phyloP scores from a whole-genome alignment of 2,888 invertebrate genomes.

The Isotomurus palustris region DNA sequence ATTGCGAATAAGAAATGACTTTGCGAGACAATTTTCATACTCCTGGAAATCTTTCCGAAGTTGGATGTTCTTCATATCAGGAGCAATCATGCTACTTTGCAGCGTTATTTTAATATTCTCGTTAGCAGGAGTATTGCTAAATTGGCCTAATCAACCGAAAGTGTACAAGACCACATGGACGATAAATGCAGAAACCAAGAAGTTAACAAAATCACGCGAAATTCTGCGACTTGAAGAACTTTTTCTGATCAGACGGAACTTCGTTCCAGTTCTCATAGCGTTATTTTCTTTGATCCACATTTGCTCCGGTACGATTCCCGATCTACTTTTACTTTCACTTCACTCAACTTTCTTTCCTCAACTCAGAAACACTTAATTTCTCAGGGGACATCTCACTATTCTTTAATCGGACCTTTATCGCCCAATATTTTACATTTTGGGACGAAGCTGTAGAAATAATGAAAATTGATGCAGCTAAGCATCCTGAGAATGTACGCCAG shows the following conservation, averaged over 20 bases:
- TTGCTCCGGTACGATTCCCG: neutral
- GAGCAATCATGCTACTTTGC: neutral
- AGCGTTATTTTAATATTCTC: neutral
- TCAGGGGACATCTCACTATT: slow-evolving; percentile 6
- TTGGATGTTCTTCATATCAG: slow-evolving; percentile 20
- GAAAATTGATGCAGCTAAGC: slow-evolving; percentile 32
- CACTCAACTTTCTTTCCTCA: too few species aligned
- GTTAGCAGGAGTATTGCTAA: neutral
- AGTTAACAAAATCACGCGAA: neutral
- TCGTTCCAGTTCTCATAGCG: slow-evolving; percentile 11
- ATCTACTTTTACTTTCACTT: too few species aligned
- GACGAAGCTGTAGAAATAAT: slow-evolving; percentile 33
- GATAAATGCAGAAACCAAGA: neutral
- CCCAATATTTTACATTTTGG: slow-evolving; percentile 16
- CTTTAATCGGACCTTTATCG: slow-evolving; percentile 1
- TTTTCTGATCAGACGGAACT: slow-evolving; percentile 15
- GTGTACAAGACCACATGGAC: neutral
- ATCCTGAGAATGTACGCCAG: slow-evolving; percentile 9
- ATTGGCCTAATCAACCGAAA: neutral
- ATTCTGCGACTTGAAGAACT: slow-evolving; percentile 10
- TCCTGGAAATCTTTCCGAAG: slow-evolving; percentile 17
- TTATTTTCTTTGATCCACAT: slow-evolving; percentile 1
- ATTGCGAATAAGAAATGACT: slow-evolving; percentile 8
- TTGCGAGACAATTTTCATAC: slow-evolving; percentile 16
- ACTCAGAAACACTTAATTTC: too few species aligned